Conservation (phyloP, 2,797 vertebrate species). For the Molossus molossus region DNA sequence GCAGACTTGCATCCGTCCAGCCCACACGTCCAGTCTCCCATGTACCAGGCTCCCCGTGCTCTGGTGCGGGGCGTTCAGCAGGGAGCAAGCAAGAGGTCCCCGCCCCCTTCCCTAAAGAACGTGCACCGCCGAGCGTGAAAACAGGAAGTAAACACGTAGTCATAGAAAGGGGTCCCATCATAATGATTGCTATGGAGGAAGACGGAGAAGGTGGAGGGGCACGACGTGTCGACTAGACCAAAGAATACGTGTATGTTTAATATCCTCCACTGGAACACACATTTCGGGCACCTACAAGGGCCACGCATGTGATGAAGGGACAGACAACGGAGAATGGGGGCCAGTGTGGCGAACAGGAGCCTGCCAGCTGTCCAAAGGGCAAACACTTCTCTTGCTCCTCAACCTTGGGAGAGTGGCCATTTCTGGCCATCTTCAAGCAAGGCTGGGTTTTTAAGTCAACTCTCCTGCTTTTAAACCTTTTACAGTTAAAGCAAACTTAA, state of each 20-base stretch:
- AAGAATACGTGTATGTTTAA: rapidly evolving
- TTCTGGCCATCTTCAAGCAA: background rate
- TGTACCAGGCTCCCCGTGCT: constrained; percentile 76
- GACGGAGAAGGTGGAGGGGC: rapidly evolving
- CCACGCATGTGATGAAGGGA: background rate
- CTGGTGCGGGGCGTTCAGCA: background rate
- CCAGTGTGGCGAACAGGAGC: background rate
- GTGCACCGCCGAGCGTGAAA: background rate
- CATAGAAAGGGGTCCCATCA: background rate
- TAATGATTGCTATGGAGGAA: background rate
- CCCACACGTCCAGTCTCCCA: background rate
- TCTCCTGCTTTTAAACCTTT: background rate
- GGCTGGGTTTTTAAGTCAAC: background rate
- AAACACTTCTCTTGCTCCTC: rapidly evolving
- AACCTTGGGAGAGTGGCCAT: background rate
- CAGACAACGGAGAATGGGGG: background rate
- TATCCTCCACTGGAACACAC: background rate
- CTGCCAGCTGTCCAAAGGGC: background rate
- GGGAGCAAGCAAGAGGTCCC: background rate
- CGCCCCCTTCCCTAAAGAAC: background rate
- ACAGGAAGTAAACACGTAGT: background rate
- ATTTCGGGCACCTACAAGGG: background rate
- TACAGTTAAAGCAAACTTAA: background rate
- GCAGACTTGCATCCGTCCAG: constrained; percentile 18
- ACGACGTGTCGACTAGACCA: rapidly evolving